Evolutionary conservation across 1,140 invertebrate genomes (phyloP).

Genomic region (Aphelenchoides avenae): DNA sequence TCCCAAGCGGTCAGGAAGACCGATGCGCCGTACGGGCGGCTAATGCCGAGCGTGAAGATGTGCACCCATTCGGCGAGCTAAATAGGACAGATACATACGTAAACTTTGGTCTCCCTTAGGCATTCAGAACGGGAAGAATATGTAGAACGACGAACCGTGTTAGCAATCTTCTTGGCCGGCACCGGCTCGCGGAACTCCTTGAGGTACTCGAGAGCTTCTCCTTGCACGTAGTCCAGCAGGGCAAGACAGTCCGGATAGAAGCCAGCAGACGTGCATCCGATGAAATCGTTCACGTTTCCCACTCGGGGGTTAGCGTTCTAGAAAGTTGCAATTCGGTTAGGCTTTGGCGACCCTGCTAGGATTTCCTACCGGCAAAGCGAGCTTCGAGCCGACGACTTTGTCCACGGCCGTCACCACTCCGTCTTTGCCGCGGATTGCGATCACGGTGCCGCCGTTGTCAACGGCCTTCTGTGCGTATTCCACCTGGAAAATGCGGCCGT

Average conservation of each 20-base stretch:
- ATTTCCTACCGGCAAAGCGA: too few species aligned
- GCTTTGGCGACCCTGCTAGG: too few species aligned
- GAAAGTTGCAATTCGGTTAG: slow-evolving; percentile 5
- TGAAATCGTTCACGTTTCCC: slow-evolving; percentile 85
- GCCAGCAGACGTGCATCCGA: slow-evolving; percentile 70
- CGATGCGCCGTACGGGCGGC: slow-evolving; percentile 48
- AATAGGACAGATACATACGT: slow-evolving; percentile 20
- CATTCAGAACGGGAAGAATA: too few species aligned
- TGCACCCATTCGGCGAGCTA: slow-evolving; percentile 57
- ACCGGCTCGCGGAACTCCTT: slow-evolving; percentile 49
- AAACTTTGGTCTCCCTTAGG: slow-evolving; percentile 12
- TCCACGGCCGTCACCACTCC: slow-evolving; percentile 95
- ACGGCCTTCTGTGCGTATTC: slow-evolving; percentile 99
- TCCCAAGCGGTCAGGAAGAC: slow-evolving; percentile 49
- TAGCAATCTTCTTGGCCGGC: slow-evolving; percentile 45
- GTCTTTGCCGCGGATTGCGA: slow-evolving; percentile 88
- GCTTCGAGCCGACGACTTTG: slow-evolving; percentile 91
- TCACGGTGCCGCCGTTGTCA: slow-evolving; percentile 94
- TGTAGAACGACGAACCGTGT: slow-evolving; percentile 22
- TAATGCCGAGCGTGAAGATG: slow-evolving; percentile 55
- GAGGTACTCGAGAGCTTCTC: slow-evolving; percentile 49
- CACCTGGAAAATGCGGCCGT: slow-evolving; percentile 72
- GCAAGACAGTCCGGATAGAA: slow-evolving; percentile 50
- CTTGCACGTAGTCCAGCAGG: slow-evolving; percentile 48
- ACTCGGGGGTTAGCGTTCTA: slow-evolving; percentile 79